These are phyloP conservation scores for Cheirogaleus medius DNA, from an alignment of 2,113 vertebrate genomes.

Conservation along the genomic window DNA sequence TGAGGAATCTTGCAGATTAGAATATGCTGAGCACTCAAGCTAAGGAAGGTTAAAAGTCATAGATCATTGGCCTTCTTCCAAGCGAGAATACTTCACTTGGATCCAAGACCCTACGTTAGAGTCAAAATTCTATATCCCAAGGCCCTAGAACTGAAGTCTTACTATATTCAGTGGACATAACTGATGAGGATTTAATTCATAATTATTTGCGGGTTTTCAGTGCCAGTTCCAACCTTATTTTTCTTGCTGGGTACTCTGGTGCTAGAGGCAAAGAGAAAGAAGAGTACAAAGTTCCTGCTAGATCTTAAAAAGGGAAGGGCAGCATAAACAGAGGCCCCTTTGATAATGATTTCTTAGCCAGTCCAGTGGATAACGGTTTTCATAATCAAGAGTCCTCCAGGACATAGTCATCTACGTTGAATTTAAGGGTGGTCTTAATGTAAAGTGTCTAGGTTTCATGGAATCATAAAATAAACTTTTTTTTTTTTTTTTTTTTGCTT, in stretches of 20 bases:
- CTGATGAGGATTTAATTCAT: constrained; percentile 45
- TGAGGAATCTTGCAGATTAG: background rate
- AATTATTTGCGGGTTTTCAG: constrained; percentile 31
- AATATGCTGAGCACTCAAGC: background rate
- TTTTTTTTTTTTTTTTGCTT: constrained; percentile 58
- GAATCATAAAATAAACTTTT: constrained; percentile 38
- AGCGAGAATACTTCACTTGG: constrained; percentile 23
- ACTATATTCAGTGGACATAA: background rate
- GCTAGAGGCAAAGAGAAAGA: constrained; percentile 56
- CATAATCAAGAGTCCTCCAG: constrained; percentile 31
- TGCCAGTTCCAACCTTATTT: background rate
- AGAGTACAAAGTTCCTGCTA: constrained; percentile 46
- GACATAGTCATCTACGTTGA: constrained; percentile 18
- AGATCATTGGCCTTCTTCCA: constrained; percentile 65
- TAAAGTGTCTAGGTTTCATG: constrained; percentile 16
- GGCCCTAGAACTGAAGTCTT: constrained; percentile 29
- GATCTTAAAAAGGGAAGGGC: constrained; percentile 38
- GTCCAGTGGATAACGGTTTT: constrained; percentile 18
- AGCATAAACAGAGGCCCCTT: constrained; percentile 38
- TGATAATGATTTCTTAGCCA: constrained; percentile 12
- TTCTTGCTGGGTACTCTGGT: constrained; percentile 54
- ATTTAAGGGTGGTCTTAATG: constrained; percentile 58
- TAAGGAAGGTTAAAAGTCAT: constrained; percentile 19
- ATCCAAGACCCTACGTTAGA: constrained; percentile 46
- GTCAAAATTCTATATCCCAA: constrained; percentile 3